Evolutionary conservation across 2,888 invertebrate species (phyloP), one percentile per base, ranked within the genome.

Genomic region (Latrodectus elegans): DNA sequence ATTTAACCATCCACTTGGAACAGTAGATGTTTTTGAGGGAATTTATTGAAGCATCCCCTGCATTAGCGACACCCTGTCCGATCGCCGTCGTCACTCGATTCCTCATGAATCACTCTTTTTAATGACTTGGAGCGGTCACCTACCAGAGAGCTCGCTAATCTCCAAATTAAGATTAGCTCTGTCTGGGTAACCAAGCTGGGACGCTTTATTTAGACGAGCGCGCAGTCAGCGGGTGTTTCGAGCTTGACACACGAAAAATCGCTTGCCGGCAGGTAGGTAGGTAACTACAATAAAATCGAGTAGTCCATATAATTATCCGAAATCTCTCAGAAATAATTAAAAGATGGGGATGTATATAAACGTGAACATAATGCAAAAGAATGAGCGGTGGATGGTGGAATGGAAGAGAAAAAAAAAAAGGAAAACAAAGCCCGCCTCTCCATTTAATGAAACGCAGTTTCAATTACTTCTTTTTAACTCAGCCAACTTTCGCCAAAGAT

Each of bases 381-480:
- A 71, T 17, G 51, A 14, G 75, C 17, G 67, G 11, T n/a, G 70
- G 71, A 80, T 80, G 71, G 80, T 51, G 67, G 67, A 81, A 52
- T 51, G 14, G 76, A n/a, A 51, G 26, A 26, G 78, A n/a, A 17
- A 67, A 73, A 38, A 77, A 77, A 81, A 81, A 38, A 52, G 17
- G 51, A 52, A 86, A 84, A 77, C 86, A 76, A 80, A 80, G 76
- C 86, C 86, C 86, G 86, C 86, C 86, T 87, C 86, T 87, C 72
- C 86, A 87, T 87, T 87, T 87, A 87, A 87, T 87, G 86, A 87
- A 87, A 87, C 86, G 81, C 86, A 75, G 88, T 88, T 88, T 88
- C 88, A 88, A 88, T 88, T 88, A 88, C 88, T 88, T 88, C 89
- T 83, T 89, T 85, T 38, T 89, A 85, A 12, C 76, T 72, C 75